Conservation (phyloP, 1,140 invertebrate species). For the Drosophila lacertosa region DNA sequence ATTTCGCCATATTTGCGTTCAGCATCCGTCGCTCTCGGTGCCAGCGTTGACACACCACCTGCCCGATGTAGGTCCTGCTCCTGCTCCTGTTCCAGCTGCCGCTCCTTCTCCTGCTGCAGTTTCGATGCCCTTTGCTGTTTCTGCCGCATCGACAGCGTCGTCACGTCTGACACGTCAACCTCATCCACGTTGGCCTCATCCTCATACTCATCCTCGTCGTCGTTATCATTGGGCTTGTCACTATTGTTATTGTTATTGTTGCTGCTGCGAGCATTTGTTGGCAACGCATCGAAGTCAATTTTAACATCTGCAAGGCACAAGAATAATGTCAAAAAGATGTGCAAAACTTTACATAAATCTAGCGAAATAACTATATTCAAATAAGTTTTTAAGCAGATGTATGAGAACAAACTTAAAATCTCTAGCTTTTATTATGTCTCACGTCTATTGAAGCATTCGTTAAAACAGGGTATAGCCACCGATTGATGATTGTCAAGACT, state of each 20-base stretch:
- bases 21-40: constrained; percentile 83
- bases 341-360: not conserved
- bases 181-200: constrained; percentile 25
- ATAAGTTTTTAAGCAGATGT: too few relatives aligned
- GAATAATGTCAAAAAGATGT: not conserved
- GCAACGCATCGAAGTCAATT: constrained; percentile 60
- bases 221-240: constrained; percentile 16
- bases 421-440: too few relatives aligned
- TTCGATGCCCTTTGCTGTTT: not conserved
- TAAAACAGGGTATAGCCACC: too few relatives aligned
- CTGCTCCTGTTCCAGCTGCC: not conserved
- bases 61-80: constrained; percentile 2
- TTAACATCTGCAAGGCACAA: constrained; percentile 49
- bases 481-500: too few relatives aligned
- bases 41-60: constrained; percentile 32
- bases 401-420: too few relatives aligned
- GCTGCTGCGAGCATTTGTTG: constrained; percentile 56
- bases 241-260: constrained; percentile 43
- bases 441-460: too few relatives aligned
- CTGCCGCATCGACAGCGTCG: constrained; percentile 24
- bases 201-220: constrained; percentile 6
- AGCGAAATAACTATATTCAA: too few relatives aligned
- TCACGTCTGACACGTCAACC: constrained; percentile 57
- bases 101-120: constrained; percentile 1
- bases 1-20: constrained; percentile 88